Base-by-base conservation (phyloP, 2,113 vertebrate genomes). In the Varanus salvator region DNA sequence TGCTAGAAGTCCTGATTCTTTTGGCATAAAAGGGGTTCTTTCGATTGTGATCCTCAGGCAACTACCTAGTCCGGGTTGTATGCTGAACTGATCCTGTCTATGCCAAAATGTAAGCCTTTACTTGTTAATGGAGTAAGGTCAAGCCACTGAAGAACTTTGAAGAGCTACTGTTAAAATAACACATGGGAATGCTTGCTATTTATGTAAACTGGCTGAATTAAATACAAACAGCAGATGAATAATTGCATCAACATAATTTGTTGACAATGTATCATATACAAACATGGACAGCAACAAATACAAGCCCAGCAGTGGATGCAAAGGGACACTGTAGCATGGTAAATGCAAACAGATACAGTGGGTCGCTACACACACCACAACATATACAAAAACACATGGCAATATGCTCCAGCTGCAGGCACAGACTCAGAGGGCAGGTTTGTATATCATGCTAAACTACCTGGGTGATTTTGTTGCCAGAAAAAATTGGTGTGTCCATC, bases 151-250 rank as follows among this genome's bases (percentile, higher is more conserved):
- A 82, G 34, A 11, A n/a, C 78, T 81, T 69, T 60, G 27, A 81
- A 34, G 15, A 81, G 34, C 48, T 57, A 72, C 25, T 57, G 44
- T 72, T 57, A 82, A 25, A 80, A 54, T 38, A 80, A n/a, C 50
- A 69, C 34, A 38, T 54, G 72, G 69, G 50, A 52, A 68, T 2
- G 64, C 19, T 71, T 87, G 54, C 9, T 80, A 80, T 87, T 87
- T 69, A 80, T 80, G 52, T 52, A 54, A 87, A 64, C 60, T 80
- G 31, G n/a, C 50, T 78, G 50, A 87, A 80, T 60, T 52, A 85
- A 72, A 17, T 71, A 87, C 66, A 27, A 80, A 34, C 29, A 25
- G 48, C 9, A 57, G 52, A 64, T 76, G 71, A 44, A 54, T 80
- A 80, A 34, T 54, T 64, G 17, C n/a, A 54, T 82, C 19, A 44